A percentile compares a stretch with the other conserved stretches of the same genome.
phyloP scores from a whole-genome alignment of 1,140 invertebrate genomes.

The Onthophagus taurus region DNA sequence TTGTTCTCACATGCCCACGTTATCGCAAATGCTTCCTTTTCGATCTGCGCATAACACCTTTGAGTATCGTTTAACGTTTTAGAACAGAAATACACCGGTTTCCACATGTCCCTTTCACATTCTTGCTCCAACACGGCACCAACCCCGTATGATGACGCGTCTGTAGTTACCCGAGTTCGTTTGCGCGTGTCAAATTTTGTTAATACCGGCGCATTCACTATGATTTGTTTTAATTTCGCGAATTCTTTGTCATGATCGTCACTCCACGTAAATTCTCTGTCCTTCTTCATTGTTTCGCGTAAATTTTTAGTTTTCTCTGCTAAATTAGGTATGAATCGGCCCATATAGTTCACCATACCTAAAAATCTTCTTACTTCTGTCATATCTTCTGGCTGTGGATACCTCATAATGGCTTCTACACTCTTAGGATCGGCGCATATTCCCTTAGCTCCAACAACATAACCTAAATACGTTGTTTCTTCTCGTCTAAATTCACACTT shows the following conservation, averaged over 20 bases:
- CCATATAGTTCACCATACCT: conserved; percentile 33
- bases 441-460: neutral
- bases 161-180: neutral
- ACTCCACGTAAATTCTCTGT: neutral
- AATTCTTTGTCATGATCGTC: neutral
- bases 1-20: too few relatives aligned
- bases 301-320: neutral
- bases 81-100: neutral
- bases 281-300: neutral
- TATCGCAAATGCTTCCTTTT: neutral
- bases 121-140: neutral
- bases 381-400: conserved; percentile 22
- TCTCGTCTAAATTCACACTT: conserved; percentile 12
- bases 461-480: conserved; percentile 7
- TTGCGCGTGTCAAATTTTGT: neutral
- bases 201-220: neutral
- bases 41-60: neutral
- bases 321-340: conserved; percentile 24
- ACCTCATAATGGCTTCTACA: conserved; percentile 24
- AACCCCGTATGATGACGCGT: neutral
- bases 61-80: neutral
- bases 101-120: neutral
- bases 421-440: conserved; percentile 9
- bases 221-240: neutral
- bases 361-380: conserved; percentile 28